phyloP scores from a whole-genome alignment of 2,888 invertebrate genomes.

The Synanthedon andrenaeformis region DNA sequence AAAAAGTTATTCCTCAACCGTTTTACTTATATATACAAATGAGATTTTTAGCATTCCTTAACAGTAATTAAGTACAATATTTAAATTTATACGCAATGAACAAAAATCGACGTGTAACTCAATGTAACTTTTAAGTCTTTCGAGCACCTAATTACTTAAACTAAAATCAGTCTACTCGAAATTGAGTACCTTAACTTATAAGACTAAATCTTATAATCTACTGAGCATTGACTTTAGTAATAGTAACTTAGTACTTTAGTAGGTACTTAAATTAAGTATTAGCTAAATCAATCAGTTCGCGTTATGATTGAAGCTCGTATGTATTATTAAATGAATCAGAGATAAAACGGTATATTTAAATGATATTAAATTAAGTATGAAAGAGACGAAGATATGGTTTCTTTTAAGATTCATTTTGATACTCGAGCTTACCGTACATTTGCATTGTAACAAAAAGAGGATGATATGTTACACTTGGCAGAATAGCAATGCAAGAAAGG shows the following conservation, averaged over 20 bases:
- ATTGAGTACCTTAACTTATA: slow-evolving; percentile 32
- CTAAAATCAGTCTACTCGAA: slow-evolving; percentile 65
- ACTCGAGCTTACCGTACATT: too few species aligned
- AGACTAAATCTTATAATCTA: slow-evolving; percentile 14
- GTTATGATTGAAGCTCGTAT: too few species aligned
- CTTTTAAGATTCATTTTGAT: too few species aligned
- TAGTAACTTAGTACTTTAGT: slow-evolving; percentile 3
- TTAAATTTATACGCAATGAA: not conserved
- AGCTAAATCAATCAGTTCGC: too few species aligned
- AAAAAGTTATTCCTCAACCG: not conserved
- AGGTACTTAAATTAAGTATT: not conserved
- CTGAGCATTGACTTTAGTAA: slow-evolving; percentile 40
- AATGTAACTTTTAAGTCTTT: slow-evolving; percentile 30
- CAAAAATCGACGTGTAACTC: not conserved
- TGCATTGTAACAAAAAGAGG: too few species aligned
- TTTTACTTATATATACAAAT: not conserved
- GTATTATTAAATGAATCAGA: too few species aligned
- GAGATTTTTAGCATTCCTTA: not conserved
- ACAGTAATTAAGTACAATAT: not conserved
- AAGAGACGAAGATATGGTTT: too few species aligned
- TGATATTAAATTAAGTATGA: too few species aligned
- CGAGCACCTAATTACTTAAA: slow-evolving; percentile 55
- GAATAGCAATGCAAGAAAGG: too few species aligned
- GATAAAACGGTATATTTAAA: too few species aligned
- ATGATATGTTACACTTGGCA: too few species aligned